Evolutionary conservation across 2,797 vertebrate genomes (phyloP).

Genomic region (Coranthus polyacanthus): DNA sequence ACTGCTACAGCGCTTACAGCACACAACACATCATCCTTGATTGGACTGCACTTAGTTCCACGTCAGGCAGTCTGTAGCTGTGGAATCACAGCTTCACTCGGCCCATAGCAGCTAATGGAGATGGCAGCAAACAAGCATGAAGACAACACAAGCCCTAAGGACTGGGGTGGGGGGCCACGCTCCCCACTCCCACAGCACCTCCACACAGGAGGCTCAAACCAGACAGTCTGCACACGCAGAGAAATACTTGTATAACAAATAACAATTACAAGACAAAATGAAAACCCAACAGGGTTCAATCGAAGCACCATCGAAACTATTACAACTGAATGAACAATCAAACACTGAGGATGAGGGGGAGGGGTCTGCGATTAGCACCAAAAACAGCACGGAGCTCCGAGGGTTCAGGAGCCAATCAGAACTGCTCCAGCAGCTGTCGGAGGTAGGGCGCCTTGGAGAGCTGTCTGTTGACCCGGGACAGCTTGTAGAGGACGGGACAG

Average conservation of each 20-base stretch:
- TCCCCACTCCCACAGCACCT: not conserved
- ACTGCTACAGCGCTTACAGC: conserved; percentile 54
- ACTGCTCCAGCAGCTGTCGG: conserved; percentile 95
- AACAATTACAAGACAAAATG: conserved; percentile 88
- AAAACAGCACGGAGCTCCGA: conserved; percentile 13
- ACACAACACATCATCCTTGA: conserved; percentile 17
- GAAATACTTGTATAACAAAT: conserved; percentile 76
- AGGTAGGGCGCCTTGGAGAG: conserved; percentile 95
- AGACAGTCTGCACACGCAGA: conserved; percentile 36
- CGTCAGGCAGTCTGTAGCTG: conserved; percentile 14
- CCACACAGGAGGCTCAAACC: conserved; percentile 14
- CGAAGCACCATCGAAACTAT: conserved; percentile 71
- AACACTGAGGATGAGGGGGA: conserved; percentile 43
- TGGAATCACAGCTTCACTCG: conserved; percentile 38
- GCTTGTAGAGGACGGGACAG: conserved; percentile 95
- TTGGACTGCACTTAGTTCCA: conserved; percentile 26
- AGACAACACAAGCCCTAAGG: conserved; percentile 29
- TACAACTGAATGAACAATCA: conserved; percentile 49
- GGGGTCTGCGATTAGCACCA: conserved; percentile 71
- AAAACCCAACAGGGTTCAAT: conserved; percentile 62
- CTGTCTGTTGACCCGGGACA: conserved; percentile 91
- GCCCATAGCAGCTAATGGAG: conserved; percentile 65
- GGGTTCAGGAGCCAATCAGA: conserved; percentile 82
- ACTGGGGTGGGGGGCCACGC: not conserved
- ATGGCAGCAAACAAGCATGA: conserved; percentile 56